Percentiles rank a stretch among this genome's conserved stretches.
These are phyloP conservation scores for Eumaeus atala DNA, from an alignment of 1,140 invertebrate species.

Conservation along the genomic window DNA sequence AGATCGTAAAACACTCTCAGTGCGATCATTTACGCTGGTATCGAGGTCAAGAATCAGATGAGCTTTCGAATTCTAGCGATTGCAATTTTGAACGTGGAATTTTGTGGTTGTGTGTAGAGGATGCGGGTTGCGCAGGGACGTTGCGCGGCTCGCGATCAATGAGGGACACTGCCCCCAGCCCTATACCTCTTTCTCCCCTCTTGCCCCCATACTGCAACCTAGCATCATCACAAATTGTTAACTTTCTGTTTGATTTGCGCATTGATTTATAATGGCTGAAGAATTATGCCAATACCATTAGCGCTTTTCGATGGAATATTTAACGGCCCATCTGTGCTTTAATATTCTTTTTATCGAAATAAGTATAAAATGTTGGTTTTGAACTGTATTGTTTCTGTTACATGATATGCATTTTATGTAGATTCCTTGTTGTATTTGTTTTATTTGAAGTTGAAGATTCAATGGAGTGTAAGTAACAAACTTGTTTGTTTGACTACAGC, in stretches of 20 bases:
- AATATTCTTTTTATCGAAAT: too few species aligned
- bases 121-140: conserved; percentile 50
- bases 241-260: conserved; percentile 43
- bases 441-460: too few species aligned
- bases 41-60: conserved; percentile 44
- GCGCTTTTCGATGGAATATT: conserved; percentile 4
- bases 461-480: too few species aligned
- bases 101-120: conserved; percentile 46
- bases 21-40: conserved; percentile 27
- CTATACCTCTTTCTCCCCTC: conserved; percentile 29
- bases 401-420: too few species aligned
- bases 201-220: conserved; percentile 39
- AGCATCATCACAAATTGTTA: conserved; percentile 50
- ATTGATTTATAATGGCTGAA: conserved; percentile 28
- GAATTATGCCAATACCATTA: conserved; percentile 9
- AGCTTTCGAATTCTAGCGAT: conserved; percentile 48
- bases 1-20: conserved; percentile 18
- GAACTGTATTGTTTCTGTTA: too few species aligned
- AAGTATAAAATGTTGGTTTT: too few species aligned
- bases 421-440: too few species aligned
- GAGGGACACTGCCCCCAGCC: conserved; percentile 43
- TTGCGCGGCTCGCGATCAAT: conserved; percentile 59
- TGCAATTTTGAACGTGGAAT: conserved; percentile 51
- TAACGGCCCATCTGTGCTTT: not conserved
- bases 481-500: too few species aligned